Evolutionary conservation across 2,888 invertebrate genomes (phyloP).

Genomic region (Pandemis heparana): DNA sequence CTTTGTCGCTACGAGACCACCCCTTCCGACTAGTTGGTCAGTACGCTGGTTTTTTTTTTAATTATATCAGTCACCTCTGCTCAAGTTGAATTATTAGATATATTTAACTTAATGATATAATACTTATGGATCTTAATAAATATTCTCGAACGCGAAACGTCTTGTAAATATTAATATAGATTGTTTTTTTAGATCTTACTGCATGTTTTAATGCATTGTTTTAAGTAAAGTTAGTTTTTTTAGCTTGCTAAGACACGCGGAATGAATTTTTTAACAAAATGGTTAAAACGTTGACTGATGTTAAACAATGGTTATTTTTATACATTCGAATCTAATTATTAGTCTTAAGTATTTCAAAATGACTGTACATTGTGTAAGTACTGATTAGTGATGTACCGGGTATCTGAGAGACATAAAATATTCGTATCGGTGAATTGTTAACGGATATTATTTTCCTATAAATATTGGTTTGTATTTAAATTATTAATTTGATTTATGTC

Average conservation of each 20-base stretch:
- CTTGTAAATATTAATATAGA: constrained; percentile 13
- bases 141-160: constrained; percentile 10
- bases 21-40: too few species aligned
- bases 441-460: too few species aligned
- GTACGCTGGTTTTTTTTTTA: neutral
- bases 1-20: too few species aligned
- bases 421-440: too few species aligned
- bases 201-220: constrained; percentile 35
- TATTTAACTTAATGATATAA: constrained; percentile 3
- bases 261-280: neutral
- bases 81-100: constrained; percentile 35
- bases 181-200: constrained; percentile 16
- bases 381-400: too few species aligned
- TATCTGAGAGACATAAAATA: too few species aligned
- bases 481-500: too few species aligned
- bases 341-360: neutral
- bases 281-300: constrained; percentile 7
- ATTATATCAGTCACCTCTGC: constrained; percentile 32
- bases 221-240: constrained; percentile 2
- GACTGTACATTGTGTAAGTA: constrained; percentile 26
- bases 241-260: too few species aligned
- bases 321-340: neutral
- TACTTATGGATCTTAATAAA: constrained; percentile 8
- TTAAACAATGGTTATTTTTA: neutral
- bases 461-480: too few species aligned